Percentiles rank a stretch among this genome's conserved stretches.
phyloP scores from a whole-genome alignment of 2,113 vertebrate genomes.

The Silurus asotus region DNA sequence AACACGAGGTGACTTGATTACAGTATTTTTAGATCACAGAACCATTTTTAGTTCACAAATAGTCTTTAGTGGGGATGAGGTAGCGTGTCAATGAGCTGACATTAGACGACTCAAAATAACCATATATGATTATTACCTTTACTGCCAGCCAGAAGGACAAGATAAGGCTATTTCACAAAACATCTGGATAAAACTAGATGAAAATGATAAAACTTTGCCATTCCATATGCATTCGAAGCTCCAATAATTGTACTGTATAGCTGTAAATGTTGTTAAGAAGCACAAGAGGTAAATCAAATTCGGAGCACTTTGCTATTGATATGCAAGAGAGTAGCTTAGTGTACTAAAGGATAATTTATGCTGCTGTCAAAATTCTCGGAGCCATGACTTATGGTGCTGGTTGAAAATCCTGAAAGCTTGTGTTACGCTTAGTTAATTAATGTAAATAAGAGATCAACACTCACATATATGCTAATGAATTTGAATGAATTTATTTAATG shows the following conservation, averaged over 20 bases:
- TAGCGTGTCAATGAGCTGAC: neutral
- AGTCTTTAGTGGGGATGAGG: neutral
- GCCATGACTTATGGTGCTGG: neutral
- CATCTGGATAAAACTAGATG: neutral
- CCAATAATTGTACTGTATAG: neutral
- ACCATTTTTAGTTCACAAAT: neutral
- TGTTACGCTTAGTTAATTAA: neutral
- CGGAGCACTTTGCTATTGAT: neutral
- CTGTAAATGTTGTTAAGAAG: neutral
- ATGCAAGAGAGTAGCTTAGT: neutral
- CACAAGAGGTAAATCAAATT: neutral
- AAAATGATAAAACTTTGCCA: neutral
- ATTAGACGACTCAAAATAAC: neutral
- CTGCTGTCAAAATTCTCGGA: neutral
- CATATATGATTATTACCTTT: neutral
- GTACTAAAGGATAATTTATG: neutral
- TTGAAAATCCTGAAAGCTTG: neutral
- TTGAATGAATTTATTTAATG: too few relatives aligned
- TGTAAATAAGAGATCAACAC: neutral
- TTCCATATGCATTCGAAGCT: neutral
- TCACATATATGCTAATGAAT: too few relatives aligned
- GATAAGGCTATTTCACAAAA: neutral
- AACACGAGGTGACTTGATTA: neutral
- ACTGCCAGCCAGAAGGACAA: neutral
- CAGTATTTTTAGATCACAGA: neutral